Conservation (phyloP, 2,888 invertebrate genomes). For the Drosophila colorata region DNA sequence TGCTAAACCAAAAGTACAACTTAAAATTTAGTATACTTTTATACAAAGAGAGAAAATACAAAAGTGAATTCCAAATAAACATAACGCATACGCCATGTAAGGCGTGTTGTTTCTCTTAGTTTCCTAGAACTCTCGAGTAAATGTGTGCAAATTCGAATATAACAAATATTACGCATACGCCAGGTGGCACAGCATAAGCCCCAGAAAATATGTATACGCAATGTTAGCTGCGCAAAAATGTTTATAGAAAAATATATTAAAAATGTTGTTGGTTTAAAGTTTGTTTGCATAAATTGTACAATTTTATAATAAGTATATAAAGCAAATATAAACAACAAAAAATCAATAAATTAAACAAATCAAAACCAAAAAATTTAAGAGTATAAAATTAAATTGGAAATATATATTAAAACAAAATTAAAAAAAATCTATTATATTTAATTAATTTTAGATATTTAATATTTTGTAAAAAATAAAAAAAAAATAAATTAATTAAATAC, state of each 20-base stretch:
- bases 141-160: not conserved
- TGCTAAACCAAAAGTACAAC: not conserved
- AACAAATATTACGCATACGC: conserved; percentile 5
- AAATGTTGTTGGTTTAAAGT: not conserved
- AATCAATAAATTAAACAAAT: no score
- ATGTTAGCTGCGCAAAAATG: not conserved
- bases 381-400: not conserved
- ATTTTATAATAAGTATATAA: no score
- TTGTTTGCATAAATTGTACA: no score
- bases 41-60: not conserved
- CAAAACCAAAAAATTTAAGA: not conserved
- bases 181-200: conserved; percentile 3
- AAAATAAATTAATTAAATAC: not conserved
- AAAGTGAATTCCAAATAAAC: conserved; percentile 4
- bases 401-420: not conserved
- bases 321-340: no score
- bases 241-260: not conserved
- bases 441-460: no score
- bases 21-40: not conserved
- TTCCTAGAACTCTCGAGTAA: not conserved
- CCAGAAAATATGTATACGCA: not conserved
- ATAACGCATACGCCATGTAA: not conserved
- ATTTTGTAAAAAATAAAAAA: not conserved
- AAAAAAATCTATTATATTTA: no score
- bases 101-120: not conserved